Percentiles rank a stretch among this genome's conserved stretches.
phyloP scores from a whole-genome alignment of 2,113 vertebrate species.

The Alces alces region DNA sequence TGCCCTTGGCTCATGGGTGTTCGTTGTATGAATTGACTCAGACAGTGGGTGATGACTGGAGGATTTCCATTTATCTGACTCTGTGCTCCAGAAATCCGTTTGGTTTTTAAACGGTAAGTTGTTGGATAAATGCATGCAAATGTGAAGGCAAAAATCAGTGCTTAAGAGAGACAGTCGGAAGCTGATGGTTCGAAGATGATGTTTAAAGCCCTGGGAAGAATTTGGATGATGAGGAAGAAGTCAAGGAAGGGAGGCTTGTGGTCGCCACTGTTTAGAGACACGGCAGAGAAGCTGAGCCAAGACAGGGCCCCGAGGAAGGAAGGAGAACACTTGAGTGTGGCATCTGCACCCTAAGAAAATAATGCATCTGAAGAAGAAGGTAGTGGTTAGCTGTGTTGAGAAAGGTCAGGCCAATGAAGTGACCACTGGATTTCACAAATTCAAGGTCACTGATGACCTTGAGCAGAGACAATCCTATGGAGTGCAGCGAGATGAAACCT shows the following conservation, averaged over 20 bases:
- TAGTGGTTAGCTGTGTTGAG: not conserved
- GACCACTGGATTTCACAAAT: not conserved
- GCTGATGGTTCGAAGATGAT: not conserved
- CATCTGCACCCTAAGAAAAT: not conserved
- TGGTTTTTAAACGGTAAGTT: not conserved
- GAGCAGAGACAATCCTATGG: not conserved
- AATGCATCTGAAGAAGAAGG: not conserved
- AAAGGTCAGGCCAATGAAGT: not conserved
- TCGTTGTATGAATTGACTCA: not conserved
- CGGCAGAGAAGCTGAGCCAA: not conserved
- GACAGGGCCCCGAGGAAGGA: not conserved
- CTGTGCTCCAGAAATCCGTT: not conserved
- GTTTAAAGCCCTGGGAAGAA: not conserved
- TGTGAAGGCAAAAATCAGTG: not conserved
- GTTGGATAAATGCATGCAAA: not conserved
- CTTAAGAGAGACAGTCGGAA: not conserved
- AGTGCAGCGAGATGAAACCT: not conserved
- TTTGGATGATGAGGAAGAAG: not conserved
- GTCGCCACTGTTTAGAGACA: not conserved
- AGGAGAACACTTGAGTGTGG: not conserved
- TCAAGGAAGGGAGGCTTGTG: not conserved
- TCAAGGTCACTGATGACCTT: not conserved
- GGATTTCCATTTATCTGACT: not conserved
- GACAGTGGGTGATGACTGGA: not conserved
- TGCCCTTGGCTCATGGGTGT: not conserved